Conservation (phyloP, 1,140 invertebrate genomes). For the Cyphomyrmex costatus region DNA sequence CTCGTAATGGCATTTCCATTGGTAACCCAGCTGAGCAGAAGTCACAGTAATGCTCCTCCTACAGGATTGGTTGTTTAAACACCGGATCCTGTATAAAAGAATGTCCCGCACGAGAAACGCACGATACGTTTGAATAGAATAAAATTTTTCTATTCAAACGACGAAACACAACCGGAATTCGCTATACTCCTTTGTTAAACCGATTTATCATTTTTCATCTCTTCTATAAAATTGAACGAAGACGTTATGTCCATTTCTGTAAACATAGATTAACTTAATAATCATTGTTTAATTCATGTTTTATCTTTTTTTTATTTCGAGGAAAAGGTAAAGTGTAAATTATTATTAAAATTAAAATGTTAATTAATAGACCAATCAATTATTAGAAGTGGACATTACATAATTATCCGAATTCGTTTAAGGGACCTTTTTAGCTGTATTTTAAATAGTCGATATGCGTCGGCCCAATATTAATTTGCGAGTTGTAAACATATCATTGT, state of each 20-base stretch:
- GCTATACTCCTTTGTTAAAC: background rate
- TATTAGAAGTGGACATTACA: no score
- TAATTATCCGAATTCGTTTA: no score
- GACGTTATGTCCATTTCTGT: background rate
- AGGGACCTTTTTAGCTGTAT: background rate
- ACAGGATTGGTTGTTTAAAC: background rate
- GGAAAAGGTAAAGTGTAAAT: no score
- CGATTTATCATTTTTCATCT: background rate
- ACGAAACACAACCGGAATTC: background rate
- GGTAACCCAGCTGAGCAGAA: background rate
- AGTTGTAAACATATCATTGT: background rate
- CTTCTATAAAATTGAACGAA: background rate
- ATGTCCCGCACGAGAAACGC: background rate
- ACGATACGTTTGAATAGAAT: background rate
- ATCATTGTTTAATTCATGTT: no score
- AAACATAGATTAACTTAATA: no score
- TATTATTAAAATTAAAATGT: no score
- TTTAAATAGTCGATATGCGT: no score
- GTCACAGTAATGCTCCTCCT: background rate
- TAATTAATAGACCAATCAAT: no score
- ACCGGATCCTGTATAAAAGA: background rate
- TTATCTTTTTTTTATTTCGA: no score
- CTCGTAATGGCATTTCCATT: slow-evolving; percentile 11
- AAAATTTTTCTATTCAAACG: slow-evolving; percentile 10
- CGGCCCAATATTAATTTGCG: no score